Evolutionary conservation across 2,113 vertebrate genomes (phyloP), one percentile per base, ranked within the genome.

Genomic region (Pagrus major): DNA sequence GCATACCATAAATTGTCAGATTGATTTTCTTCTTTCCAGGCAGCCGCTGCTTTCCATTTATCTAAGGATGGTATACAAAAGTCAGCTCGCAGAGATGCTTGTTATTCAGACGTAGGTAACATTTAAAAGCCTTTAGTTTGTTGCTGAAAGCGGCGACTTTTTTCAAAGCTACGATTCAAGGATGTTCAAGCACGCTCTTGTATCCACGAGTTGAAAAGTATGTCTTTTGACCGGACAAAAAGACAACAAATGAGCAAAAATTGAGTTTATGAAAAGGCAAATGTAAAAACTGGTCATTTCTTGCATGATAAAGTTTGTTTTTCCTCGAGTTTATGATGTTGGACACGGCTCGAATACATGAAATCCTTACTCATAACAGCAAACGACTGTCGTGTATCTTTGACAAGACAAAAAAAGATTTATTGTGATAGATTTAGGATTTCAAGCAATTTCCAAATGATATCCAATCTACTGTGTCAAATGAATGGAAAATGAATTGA

Each of bases 1-100:
- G 27, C 76, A 74, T n/a, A 16, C 31, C 46, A 71, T 86, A 78
- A 71, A 83, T 80, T 77, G 71, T 77, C 18, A 25, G 31, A 76
- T 72, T 81, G 70, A 87, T 84, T 82, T 85, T 66, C 42, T 68
- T 66, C 60, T 58, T 84, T 70, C 49, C 33, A 63, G 37, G 14
- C 69, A 52, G 56, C 39, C 1, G 9, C 71, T 64, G 67, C 15
- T 71, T 76, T 76, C 44, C 61, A 76, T 83, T 76, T 21, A 65
- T 88, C 51, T 59, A 47, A 33, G 23, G 37, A 44, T 11, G 23
- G 44, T 51, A 55, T 59, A 21, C 52, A 41, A 64, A 71, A 85
- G 21, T 61, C 51, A 23, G 7, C 52, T 44, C 54, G 2, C 56
- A 27, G 16, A 33, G 29, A 49, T 4, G 25, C 39, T 47, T 49